A percentile compares a stretch with the other conserved stretches of the same genome.
Conservation (phyloP, 2,797 vertebrate genomes). For the Melanotaenia boesemani region DNA sequence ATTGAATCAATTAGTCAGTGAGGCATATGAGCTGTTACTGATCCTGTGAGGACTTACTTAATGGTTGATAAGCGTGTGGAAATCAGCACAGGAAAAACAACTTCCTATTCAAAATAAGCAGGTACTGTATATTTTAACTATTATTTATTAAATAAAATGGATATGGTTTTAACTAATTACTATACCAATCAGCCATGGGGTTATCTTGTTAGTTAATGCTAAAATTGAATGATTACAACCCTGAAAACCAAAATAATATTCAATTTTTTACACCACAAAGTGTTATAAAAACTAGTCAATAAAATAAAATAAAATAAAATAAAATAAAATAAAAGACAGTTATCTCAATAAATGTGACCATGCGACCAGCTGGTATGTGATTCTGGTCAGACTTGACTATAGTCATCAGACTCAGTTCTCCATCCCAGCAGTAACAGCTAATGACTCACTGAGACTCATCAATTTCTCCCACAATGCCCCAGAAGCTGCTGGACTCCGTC, state of each 20-base stretch:
- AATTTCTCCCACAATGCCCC: slow-evolving; percentile 35
- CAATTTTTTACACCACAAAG: no score
- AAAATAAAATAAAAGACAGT: no score
- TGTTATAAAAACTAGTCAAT: neutral
- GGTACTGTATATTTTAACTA: neutral
- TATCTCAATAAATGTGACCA: neutral
- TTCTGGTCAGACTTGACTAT: neutral
- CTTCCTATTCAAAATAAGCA: slow-evolving; percentile 1
- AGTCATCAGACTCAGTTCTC: slow-evolving; percentile 17
- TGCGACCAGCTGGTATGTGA: neutral
- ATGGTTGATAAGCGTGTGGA: slow-evolving; percentile 18
- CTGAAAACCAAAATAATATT: neutral
- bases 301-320: neutral
- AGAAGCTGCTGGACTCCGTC: slow-evolving; percentile 53
- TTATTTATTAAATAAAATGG: slow-evolving; percentile 7
- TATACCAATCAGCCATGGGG: neutral
- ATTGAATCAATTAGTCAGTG: slow-evolving; percentile 51
- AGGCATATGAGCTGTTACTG: slow-evolving; percentile 40
- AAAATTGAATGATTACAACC: neutral
- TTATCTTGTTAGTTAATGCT: no score
- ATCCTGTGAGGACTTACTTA: slow-evolving; percentile 33
- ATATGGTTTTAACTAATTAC: neutral
- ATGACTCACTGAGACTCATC: slow-evolving; percentile 42
- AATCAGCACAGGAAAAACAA: slow-evolving; percentile 12
- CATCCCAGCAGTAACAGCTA: slow-evolving; percentile 19